Conservation (phyloP, 2,797 vertebrate species). For the Cyprinodon diabolis region DNA sequence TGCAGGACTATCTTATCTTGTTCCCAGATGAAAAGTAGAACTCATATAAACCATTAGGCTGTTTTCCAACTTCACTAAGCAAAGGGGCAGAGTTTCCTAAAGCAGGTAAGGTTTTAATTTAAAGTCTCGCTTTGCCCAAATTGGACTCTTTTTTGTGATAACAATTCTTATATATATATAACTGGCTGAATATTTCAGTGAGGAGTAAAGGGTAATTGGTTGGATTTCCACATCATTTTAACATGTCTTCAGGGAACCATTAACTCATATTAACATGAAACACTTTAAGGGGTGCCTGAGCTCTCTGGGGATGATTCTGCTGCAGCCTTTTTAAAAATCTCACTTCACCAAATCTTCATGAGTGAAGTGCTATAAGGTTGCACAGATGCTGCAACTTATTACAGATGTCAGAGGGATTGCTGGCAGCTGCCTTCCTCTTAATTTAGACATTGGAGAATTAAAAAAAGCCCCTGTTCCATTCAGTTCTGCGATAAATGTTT, state of each 20-base stretch:
- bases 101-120: conserved; percentile 3
- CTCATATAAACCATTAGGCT: neutral
- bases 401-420: neutral
- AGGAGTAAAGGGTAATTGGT: neutral
- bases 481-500: neutral
- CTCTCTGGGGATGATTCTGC: neutral
- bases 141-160: neutral
- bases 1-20: neutral
- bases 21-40: neutral
- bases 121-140: neutral
- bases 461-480: neutral
- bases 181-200: neutral
- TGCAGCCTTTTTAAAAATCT: neutral
- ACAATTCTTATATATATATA: neutral
- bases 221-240: neutral
- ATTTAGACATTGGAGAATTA: neutral
- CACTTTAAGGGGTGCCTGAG: conserved; percentile 2
- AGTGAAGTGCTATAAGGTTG: neutral
- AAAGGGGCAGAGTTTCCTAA: neutral
- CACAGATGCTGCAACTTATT: neutral
- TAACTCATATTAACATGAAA: conserved; percentile 12
- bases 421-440: neutral
- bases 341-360: neutral
- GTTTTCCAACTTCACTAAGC: neutral
- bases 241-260: conserved; percentile 1